Conservation (phyloP, 2,888 invertebrate genomes). For the Nomada goodeniana region DNA sequence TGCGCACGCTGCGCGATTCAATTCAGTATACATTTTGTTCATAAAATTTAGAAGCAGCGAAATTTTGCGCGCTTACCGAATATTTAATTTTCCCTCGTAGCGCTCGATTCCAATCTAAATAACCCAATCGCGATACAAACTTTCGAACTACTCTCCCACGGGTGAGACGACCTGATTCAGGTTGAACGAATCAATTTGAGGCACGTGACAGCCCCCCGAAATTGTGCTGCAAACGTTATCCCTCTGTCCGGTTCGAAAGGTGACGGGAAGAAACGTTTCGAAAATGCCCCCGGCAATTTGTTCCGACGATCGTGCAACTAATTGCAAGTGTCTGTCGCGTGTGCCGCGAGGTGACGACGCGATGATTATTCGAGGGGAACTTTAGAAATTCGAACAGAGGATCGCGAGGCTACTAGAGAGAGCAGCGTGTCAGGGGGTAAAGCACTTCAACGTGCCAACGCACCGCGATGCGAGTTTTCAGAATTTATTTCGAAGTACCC, state of each 20-base stretch:
- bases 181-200: too few relatives aligned
- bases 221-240: background rate
- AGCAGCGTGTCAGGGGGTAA: slow-evolving; percentile 30
- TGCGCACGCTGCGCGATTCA: background rate
- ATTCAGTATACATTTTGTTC: background rate
- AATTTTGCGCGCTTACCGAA: too few relatives aligned
- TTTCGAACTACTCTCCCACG: too few relatives aligned
- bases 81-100: too few relatives aligned
- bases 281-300: background rate
- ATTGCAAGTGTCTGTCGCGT: background rate
- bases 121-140: too few relatives aligned
- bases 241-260: background rate
- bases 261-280: background rate
- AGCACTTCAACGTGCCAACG: slow-evolving; percentile 10
- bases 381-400: slow-evolving; percentile 33
- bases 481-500: slow-evolving; percentile 46
- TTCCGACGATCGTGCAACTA: background rate
- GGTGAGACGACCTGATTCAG: too few relatives aligned
- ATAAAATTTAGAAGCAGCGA: too few relatives aligned
- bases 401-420: slow-evolving; percentile 23
- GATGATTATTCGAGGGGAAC: slow-evolving; percentile 39
- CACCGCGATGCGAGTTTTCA: slow-evolving; percentile 29
- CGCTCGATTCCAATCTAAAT: too few relatives aligned
- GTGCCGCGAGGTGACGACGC: slow-evolving; percentile 7
- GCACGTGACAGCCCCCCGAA: background rate